phyloP scores from a whole-genome alignment of 2,888 invertebrate genomes.

The Melanostoma scalare region DNA sequence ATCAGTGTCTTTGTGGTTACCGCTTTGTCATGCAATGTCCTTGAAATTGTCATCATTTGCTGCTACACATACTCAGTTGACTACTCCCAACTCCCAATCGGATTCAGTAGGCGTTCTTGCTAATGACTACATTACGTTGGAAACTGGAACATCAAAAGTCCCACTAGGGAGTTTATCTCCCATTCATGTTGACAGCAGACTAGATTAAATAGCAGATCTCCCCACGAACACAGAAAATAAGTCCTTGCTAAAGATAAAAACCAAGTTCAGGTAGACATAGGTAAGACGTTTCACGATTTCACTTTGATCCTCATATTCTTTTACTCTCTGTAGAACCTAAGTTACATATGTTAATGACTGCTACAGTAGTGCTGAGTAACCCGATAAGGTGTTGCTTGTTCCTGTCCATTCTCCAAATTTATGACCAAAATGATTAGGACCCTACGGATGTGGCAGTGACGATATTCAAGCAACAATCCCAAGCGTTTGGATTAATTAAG shows the following conservation, averaged over 20 bases:
- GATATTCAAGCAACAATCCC: slow-evolving; percentile 23
- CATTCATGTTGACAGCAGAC: slow-evolving; percentile 55
- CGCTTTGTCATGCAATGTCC: slow-evolving; percentile 59
- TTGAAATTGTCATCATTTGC: slow-evolving; percentile 40
- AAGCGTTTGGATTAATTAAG: slow-evolving; percentile 62
- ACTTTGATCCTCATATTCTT: not conserved
- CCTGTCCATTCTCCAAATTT: slow-evolving; percentile 44
- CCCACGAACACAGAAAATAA: slow-evolving; percentile 16
- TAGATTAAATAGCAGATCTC: slow-evolving; percentile 46
- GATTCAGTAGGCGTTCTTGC: slow-evolving; percentile 61
- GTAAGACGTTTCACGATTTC: slow-evolving; percentile 46
- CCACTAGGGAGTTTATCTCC: slow-evolving; percentile 43
- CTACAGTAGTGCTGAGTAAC: slow-evolving; percentile 28
- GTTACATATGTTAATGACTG: slow-evolving; percentile 64
- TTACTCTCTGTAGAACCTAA: not conserved
- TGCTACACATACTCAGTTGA: slow-evolving; percentile 10
- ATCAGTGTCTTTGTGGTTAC: slow-evolving; percentile 3
- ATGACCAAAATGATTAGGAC: slow-evolving; percentile 61
- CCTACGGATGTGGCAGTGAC: slow-evolving; percentile 47
- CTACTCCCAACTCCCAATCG: slow-evolving; percentile 32
- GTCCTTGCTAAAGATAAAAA: slow-evolving; percentile 45
- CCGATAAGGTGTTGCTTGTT: slow-evolving; percentile 25
- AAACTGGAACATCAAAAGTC: slow-evolving; percentile 43
- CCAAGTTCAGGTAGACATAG: slow-evolving; percentile 37
- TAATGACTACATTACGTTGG: slow-evolving; percentile 56